Conservation (phyloP, 2,113 vertebrate species). For the Anoura caudifer region DNA sequence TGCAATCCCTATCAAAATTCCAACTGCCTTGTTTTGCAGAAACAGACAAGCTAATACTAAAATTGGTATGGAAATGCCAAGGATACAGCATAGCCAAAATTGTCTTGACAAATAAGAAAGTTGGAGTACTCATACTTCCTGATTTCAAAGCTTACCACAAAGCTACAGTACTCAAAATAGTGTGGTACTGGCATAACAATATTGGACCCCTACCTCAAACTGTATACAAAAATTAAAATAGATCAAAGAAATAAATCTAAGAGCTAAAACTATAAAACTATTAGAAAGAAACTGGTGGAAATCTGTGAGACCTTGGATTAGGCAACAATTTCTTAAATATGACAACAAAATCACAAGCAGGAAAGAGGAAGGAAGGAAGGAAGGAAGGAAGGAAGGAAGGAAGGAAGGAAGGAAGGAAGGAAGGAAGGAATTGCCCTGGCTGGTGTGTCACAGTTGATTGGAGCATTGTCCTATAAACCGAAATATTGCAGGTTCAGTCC, state of each 20-base stretch:
- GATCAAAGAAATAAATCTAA: background rate
- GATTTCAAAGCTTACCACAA: background rate
- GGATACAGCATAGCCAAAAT: background rate
- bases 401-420: background rate
- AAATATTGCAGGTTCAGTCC: no score
- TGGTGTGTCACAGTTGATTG: no score
- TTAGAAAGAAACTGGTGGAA: background rate
- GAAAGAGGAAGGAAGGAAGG: background rate
- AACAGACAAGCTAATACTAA: background rate
- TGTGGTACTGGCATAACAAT: background rate
- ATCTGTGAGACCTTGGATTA: background rate
- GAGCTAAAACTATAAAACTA: background rate
- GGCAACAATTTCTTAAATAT: background rate
- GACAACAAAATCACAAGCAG: background rate
- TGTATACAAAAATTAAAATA: background rate
- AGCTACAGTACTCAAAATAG: background rate
- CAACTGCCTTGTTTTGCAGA: background rate
- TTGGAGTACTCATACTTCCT: background rate
- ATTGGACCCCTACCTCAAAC: background rate
- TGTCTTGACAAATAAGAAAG: slow-evolving; percentile 1
- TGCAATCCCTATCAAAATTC: background rate
- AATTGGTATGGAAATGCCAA: slow-evolving; percentile 12
- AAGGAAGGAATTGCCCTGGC: background rate
- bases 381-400: background rate
- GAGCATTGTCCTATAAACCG: no score